phyloP scores from a whole-genome alignment of 92 coral and sea anemone genomes.

The Ricordea florida region DNA sequence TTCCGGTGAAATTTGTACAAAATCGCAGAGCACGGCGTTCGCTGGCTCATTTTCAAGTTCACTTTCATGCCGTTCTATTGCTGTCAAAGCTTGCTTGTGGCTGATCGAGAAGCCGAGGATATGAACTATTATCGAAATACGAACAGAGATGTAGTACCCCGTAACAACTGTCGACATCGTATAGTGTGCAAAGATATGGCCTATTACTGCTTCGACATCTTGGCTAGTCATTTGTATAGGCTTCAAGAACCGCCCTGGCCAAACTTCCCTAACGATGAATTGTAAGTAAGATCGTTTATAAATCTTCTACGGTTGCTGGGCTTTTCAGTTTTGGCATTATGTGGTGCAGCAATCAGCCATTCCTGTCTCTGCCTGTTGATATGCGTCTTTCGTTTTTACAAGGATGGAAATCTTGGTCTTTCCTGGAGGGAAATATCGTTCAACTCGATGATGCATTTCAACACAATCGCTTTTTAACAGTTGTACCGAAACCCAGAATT shows the following conservation, averaged over 20 bases:
- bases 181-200: slow-evolving; percentile 98
- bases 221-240: slow-evolving; percentile 90
- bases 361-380: no score
- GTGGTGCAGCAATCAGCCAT: no score
- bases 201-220: slow-evolving; percentile 93
- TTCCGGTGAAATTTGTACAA: slow-evolving; percentile 42
- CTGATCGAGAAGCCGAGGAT: slow-evolving; percentile 76
- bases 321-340: no score
- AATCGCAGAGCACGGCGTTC: slow-evolving; percentile 44
- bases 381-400: no score
- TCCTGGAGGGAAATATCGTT: no score
- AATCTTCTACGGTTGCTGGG: not conserved
- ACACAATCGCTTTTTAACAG: no score
- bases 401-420: no score
- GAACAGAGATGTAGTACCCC: slow-evolving; percentile 69
- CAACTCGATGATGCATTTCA: no score
- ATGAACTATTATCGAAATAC: slow-evolving; percentile 88
- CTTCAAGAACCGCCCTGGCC: slow-evolving; percentile 94
- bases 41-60: slow-evolving; percentile 63
- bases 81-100: slow-evolving; percentile 91
- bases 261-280: slow-evolving; percentile 93
- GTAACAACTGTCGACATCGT: slow-evolving; percentile 77
- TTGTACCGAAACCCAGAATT: no score
- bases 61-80: slow-evolving; percentile 91
- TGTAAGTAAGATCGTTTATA: slow-evolving; percentile 72